phyloP scores from a whole-genome alignment of 1,140 invertebrate species.

The Lordiphosa clarofinis region DNA sequence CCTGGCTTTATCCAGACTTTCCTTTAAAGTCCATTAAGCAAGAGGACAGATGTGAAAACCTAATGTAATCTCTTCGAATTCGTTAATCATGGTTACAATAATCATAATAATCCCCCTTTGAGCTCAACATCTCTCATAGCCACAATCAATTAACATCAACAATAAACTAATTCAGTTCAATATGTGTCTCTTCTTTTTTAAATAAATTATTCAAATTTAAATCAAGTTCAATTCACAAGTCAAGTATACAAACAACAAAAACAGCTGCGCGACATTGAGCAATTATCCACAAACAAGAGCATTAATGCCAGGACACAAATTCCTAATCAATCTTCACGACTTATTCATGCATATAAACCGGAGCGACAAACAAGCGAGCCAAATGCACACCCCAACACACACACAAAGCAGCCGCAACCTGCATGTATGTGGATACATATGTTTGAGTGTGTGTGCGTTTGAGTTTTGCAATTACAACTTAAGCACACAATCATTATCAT shows the following conservation, averaged over 20 bases:
- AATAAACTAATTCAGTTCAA: too few relatives aligned
- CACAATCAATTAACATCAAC: too few relatives aligned
- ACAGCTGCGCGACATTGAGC: constrained; percentile 42
- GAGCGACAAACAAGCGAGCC: constrained; percentile 41
- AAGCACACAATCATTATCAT: constrained; percentile 74
- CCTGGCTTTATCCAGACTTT: too few relatives aligned
- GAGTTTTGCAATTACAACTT: constrained; percentile 68
- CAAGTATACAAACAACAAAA: constrained; percentile 22
- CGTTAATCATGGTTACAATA: too few relatives aligned
- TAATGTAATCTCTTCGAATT: too few relatives aligned
- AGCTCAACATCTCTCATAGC: too few relatives aligned
- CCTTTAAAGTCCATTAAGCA: too few relatives aligned
- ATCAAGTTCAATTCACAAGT: too few relatives aligned
- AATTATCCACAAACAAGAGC: constrained; percentile 46
- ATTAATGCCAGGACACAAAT: constrained; percentile 60
- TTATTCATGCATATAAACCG: constrained; percentile 61
- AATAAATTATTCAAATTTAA: too few relatives aligned
- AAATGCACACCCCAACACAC: constrained; percentile 13
- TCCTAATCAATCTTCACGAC: constrained; percentile 61
- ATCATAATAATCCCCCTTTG: too few relatives aligned
- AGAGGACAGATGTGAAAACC: too few relatives aligned
- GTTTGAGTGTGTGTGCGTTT: constrained; percentile 32
- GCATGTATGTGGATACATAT: constrained; percentile 7
- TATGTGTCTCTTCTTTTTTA: too few relatives aligned
- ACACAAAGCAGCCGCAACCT: constrained; percentile 1